phyloP scores from a whole-genome alignment of 2,113 vertebrate genomes.

The Engystomops pustulosus region DNA sequence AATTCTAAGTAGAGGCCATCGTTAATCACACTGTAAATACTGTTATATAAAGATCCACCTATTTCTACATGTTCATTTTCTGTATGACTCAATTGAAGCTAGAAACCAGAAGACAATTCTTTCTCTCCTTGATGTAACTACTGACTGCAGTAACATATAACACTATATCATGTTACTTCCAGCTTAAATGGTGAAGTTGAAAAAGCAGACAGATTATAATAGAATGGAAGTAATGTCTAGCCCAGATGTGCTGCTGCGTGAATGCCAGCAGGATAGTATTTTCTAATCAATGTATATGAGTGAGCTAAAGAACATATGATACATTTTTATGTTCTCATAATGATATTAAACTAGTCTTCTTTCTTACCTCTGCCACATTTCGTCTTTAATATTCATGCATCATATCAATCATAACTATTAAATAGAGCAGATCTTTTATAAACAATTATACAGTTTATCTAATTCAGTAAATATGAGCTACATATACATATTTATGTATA shows the following conservation, averaged over 20 bases:
- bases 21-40: too few relatives aligned
- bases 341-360: slow-evolving; percentile 22
- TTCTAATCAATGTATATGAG: slow-evolving; percentile 46
- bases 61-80: neutral
- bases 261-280: slow-evolving; percentile 32
- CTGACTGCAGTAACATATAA: slow-evolving; percentile 36
- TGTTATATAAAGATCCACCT: neutral
- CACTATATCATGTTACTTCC: slow-evolving; percentile 52
- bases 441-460: neutral
- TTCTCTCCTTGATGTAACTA: slow-evolving; percentile 32
- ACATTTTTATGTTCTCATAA: neutral
- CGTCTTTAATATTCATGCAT: neutral
- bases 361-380: neutral
- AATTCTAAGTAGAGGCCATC: neutral
- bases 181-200: slow-evolving; percentile 36
- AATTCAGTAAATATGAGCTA: neutral
- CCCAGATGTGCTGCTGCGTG: slow-evolving; percentile 42
- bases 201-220: slow-evolving; percentile 47
- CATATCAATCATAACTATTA: neutral
- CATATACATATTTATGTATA: too few relatives aligned
- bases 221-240: slow-evolving; percentile 22
- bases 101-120: neutral
- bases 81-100: neutral
- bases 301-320: slow-evolving; percentile 44
- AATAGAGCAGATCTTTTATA: neutral